Evolutionary conservation across 2,797 vertebrate species (phyloP).

Genomic region (Parauchenoglanis punctatus): DNA sequence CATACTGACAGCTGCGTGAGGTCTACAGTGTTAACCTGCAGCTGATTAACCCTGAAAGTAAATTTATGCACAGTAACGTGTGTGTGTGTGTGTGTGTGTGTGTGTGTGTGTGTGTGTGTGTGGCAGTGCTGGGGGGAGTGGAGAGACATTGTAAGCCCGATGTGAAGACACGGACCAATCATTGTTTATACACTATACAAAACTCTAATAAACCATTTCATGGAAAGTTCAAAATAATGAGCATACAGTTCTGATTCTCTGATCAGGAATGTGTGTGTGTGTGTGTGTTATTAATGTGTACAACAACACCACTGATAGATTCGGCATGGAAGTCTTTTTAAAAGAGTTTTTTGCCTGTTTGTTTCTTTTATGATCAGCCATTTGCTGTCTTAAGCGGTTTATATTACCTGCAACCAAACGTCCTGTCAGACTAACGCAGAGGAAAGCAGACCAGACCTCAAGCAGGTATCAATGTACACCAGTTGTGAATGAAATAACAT

Average conservation of each 20-base stretch:
- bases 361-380: not conserved
- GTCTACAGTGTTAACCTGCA: not conserved
- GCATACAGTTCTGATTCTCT: not conserved
- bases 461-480: not conserved
- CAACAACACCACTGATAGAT: not conserved
- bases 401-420: not conserved
- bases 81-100: not conserved
- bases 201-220: not conserved
- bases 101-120: not conserved
- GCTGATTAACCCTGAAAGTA: not conserved
- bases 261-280: not conserved
- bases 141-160: not conserved
- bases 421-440: not conserved
- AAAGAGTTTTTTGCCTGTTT: not conserved
- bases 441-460: not conserved
- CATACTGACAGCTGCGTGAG: not conserved
- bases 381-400: not conserved
- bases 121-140: not conserved
- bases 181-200: not conserved
- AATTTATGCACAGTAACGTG: not conserved
- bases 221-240: not conserved
- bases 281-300: not conserved
- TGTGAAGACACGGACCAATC: not conserved
- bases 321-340: not conserved
- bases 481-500: not conserved